Evolutionary conservation across 1,140 invertebrate species (phyloP).

Genomic region (Heliconius nattereri): DNA sequence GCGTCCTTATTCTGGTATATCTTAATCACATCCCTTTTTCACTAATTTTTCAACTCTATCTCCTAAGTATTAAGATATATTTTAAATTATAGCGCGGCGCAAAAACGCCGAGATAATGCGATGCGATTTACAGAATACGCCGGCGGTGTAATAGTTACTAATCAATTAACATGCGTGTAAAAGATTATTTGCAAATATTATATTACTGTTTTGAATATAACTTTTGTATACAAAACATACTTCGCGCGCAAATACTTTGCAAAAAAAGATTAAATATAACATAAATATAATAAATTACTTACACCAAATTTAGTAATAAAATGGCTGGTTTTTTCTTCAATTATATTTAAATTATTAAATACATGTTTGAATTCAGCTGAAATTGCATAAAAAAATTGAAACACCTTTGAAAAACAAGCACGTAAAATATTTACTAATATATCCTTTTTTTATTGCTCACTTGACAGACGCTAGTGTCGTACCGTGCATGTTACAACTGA

Average conservation of each 20-base stretch:
- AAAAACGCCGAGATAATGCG: slow-evolving; percentile 33
- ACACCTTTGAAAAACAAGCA: slow-evolving; percentile 22
- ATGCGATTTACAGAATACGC: slow-evolving; percentile 60
- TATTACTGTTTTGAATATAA: neutral
- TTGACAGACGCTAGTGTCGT: slow-evolving; percentile 47
- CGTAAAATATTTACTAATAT: slow-evolving; percentile 53
- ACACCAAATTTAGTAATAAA: neutral
- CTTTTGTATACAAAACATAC: slow-evolving; percentile 22
- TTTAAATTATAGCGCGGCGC: slow-evolving; percentile 40
- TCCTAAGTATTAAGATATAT: slow-evolving; percentile 42
- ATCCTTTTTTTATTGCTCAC: slow-evolving; percentile 35
- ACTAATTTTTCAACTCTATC: slow-evolving; percentile 48
- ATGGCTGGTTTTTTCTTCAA: neutral
- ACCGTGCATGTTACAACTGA: neutral
- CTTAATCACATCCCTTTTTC: slow-evolving; percentile 31
- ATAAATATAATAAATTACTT: slow-evolving; percentile 26
- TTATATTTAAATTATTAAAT: neutral
- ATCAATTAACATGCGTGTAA: slow-evolving; percentile 19
- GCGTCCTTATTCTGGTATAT: slow-evolving; percentile 54
- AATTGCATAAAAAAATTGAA: neutral
- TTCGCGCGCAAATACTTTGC: slow-evolving; percentile 57
- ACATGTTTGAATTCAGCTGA: slow-evolving; percentile 2
- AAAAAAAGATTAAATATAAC: slow-evolving; percentile 50
- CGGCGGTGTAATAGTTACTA: slow-evolving; percentile 40
- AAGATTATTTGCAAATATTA: neutral